Base-by-base conservation (phyloP, 2,797 vertebrate species). In the Hippopotamyrus pictus region DNA sequence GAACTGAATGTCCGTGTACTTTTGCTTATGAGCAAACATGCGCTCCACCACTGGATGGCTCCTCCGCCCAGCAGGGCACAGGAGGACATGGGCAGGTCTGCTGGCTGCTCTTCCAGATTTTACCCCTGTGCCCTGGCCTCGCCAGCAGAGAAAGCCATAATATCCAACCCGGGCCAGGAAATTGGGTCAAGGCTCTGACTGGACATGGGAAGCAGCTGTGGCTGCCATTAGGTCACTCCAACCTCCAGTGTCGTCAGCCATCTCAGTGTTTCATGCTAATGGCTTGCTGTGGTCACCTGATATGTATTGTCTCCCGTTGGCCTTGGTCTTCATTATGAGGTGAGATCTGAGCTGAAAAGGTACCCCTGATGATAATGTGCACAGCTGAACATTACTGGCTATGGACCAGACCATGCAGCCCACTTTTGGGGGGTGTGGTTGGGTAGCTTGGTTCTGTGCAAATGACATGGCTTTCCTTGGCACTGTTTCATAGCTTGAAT, bases 241-340 rank as follows among this genome's bases (percentile, higher is more conserved):
- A 83, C 62, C 83, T 57, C 87, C 87, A 89, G 87, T 73, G 53
- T 62, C 88, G 53, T 82, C 88, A 73, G 84, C 76, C 87, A 89
- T 92, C 91, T 92, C 90, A 88, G 88, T 86, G 90, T 93, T 92
- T 91, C 91, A 91, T 86, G 33, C 83, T 91, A 93, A 92, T 92
- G 91, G 92, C 89, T 86, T 88, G 65, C 79, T 51, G 62, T 76
- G 89, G 88, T 83, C 90, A 90, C 90, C 88, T 92, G 91, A 93
- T 92, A 91, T 62, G 85, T 57, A 89, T 37, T 14, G 76, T 65
- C 90, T 86, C 89, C 89, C 87, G 57, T 82, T 86, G 82, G 88
- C 46, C 87, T 86, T 88, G 89, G 90, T 91, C 86, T 90, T 83
- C 89, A 82, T 37, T 50, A 51, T 48, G 86, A 89, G 85, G 83